Percentiles rank a stretch among this genome's conserved stretches.
These are phyloP conservation scores for Hirundichthys speculiger DNA, from an alignment of 2,113 vertebrate genomes.

Conservation along the genomic window DNA sequence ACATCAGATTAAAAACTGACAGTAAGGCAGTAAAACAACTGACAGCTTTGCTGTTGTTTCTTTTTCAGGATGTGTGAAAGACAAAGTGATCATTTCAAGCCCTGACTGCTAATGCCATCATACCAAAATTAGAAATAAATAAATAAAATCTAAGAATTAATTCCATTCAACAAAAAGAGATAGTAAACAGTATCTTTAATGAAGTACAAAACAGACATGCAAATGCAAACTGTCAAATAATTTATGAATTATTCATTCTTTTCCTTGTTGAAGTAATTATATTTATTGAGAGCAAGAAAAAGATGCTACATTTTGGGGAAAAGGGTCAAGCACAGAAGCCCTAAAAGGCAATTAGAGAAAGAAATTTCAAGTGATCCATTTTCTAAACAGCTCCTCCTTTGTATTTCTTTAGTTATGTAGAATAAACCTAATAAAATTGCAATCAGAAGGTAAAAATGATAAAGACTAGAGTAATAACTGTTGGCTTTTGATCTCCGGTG, in stretches of 20 bases:
- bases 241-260: conserved; percentile 20
- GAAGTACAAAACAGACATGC: conserved; percentile 73
- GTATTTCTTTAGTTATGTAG: background rate
- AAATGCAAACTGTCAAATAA: conserved; percentile 67
- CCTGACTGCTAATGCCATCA: background rate
- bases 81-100: conserved; percentile 39
- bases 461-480: too few relatives aligned
- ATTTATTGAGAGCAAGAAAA: conserved; percentile 22
- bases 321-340: background rate
- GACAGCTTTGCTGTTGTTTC: conserved; percentile 38
- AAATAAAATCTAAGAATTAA: background rate
- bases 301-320: conserved; percentile 62
- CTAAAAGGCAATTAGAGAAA: background rate
- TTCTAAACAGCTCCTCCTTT: background rate
- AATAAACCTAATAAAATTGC: background rate
- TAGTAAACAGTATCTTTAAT: conserved; percentile 76
- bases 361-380: background rate
- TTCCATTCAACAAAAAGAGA: background rate
- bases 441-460: too few relatives aligned
- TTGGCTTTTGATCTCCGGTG: background rate
- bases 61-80: conserved; percentile 16
- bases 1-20: conserved; percentile 36
- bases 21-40: conserved; percentile 33
- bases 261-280: conserved; percentile 21
- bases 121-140: background rate